These are phyloP conservation scores for Triops cancriformis DNA, from an alignment of 1,140 invertebrate genomes.

Conservation along the genomic window DNA sequence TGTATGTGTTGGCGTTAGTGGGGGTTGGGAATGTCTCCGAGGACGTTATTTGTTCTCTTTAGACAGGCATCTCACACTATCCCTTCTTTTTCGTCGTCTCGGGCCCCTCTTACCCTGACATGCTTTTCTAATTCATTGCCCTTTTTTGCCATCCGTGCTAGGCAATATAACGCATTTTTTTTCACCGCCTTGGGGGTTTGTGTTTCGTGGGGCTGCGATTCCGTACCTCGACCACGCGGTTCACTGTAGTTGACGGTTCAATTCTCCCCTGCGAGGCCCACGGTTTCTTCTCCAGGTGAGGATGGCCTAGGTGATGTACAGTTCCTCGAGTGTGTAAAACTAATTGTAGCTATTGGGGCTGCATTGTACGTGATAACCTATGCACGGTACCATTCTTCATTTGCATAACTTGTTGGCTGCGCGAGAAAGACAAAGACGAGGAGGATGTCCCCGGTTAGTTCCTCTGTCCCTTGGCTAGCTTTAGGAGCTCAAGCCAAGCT, in stretches of 20 bases:
- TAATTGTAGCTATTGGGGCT: neutral
- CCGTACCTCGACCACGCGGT: neutral
- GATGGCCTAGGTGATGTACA: too few species aligned
- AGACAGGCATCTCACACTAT: neutral
- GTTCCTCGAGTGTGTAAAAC: neutral
- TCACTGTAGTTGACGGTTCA: neutral
- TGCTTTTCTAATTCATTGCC: neutral
- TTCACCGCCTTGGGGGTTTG: too few species aligned
- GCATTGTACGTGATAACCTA: neutral
- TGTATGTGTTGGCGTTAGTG: neutral
- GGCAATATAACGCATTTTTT: neutral
- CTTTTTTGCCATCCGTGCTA: neutral
- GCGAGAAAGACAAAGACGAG: neutral
- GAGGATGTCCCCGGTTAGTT: neutral
- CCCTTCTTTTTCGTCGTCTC: neutral
- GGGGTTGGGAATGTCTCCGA: neutral
- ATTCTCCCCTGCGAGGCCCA: too few species aligned
- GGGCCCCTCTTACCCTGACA: too few species aligned
- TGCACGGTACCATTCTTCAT: neutral
- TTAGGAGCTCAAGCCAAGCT: neutral
- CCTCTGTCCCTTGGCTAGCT: neutral
- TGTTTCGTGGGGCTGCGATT: neutral
- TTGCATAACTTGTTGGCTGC: neutral
- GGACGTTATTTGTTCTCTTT: constrained; percentile 2
- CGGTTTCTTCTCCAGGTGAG: too few species aligned